A percentile compares a stretch with the other conserved stretches of the same genome.
Evolutionary conservation across 1,140 invertebrate genomes (phyloP).

Genomic region (Acromyrmex heyeri): DNA sequence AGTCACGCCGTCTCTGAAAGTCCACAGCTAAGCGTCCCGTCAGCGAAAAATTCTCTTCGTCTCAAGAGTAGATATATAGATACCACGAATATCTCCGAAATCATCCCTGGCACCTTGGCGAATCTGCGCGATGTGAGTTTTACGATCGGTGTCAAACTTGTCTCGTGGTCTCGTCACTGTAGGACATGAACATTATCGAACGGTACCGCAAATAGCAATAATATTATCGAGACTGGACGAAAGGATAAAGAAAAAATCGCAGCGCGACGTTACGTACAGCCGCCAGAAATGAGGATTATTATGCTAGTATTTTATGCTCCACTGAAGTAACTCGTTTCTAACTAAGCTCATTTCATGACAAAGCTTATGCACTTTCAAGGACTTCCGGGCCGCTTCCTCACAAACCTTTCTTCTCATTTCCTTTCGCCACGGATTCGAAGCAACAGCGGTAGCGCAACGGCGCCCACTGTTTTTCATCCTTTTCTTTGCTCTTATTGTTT

Average conservation of each 20-base stretch:
- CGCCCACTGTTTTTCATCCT: conserved; percentile 54
- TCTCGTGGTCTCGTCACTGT: not conserved
- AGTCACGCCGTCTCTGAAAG: conserved; percentile 32
- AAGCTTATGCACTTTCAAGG: conserved; percentile 78
- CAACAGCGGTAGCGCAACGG: not conserved
- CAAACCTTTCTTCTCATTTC: conserved; percentile 1
- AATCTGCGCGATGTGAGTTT: conserved; percentile 22
- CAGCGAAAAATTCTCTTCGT: conserved; percentile 39
- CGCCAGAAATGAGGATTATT: conserved; percentile 71
- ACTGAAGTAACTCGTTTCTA: conserved; percentile 71
- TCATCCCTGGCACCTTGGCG: not conserved
- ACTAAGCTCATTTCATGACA: conserved; percentile 79
- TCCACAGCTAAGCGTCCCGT: not conserved
- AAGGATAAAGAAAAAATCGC: not conserved
- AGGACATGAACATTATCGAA: not conserved
- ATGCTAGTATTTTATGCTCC: conserved; percentile 77
- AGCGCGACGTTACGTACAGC: not conserved
- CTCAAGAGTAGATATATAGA: not conserved
- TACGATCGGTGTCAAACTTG: conserved; percentile 15
- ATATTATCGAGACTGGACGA: not conserved
- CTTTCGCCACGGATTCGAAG: not conserved
- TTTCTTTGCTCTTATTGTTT: conserved; percentile 8
- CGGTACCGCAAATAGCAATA: not conserved
- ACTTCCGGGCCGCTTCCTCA: conserved; percentile 66
- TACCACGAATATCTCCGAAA: conserved; percentile 4